A percentile compares a stretch with the other conserved stretches of the same genome.
phyloP scores from a whole-genome alignment of 2,797 vertebrate species.

The Paguma larvata region DNA sequence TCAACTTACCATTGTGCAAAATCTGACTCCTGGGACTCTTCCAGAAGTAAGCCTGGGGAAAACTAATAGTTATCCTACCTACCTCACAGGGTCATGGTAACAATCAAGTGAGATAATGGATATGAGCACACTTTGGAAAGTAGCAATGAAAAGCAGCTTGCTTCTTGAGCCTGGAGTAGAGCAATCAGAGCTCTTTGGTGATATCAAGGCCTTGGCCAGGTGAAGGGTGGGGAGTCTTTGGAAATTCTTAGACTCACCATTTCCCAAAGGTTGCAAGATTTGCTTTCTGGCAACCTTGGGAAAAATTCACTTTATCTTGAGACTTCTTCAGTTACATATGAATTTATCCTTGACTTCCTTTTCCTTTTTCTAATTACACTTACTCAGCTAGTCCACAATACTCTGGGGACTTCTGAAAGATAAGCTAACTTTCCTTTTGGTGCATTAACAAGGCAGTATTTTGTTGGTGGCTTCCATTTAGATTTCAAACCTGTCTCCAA shows the following conservation, averaged over 20 bases:
- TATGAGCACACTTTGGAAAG: constrained; percentile 57
- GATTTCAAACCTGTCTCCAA: constrained; percentile 36
- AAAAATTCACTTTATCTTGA: constrained; percentile 62
- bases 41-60: constrained; percentile 64
- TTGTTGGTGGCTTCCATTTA: constrained; percentile 59
- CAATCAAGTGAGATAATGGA: constrained; percentile 58
- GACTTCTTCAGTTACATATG: constrained; percentile 23
- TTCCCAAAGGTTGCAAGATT: constrained; percentile 42
- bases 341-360: constrained; percentile 63
- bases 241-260: constrained; percentile 53
- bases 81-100: constrained; percentile 63
- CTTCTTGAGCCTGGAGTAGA: neutral
- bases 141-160: constrained; percentile 56
- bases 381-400: constrained; percentile 64
- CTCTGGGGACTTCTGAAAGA: constrained; percentile 62
- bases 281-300: constrained; percentile 65
- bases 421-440: constrained; percentile 57
- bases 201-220: constrained; percentile 22
- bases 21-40: constrained; percentile 61
- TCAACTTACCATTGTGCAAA: constrained; percentile 66
- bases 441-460: constrained; percentile 63
- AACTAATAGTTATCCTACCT: constrained; percentile 63
- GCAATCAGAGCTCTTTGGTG: neutral
- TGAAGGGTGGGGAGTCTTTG: constrained; percentile 12
- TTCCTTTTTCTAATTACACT: constrained; percentile 70